Evolutionary conservation across 2,888 invertebrate species (phyloP).

Genomic region (Phorcus lineatus): DNA sequence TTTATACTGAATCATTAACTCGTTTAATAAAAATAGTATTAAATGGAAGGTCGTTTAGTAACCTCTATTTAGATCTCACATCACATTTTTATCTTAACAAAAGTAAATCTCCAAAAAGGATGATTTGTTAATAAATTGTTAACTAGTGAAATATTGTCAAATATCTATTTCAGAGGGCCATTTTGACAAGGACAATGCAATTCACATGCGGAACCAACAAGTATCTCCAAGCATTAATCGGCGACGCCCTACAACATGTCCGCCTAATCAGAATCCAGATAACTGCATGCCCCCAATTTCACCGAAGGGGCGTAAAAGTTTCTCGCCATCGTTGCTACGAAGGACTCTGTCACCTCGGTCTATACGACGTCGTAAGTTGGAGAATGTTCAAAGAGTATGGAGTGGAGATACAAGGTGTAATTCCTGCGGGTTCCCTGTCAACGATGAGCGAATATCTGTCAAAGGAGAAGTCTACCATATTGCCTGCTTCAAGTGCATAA

Average conservation of each 20-base stretch:
- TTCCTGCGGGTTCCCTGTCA: slow-evolving; percentile 58
- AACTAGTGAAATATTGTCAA: too few species aligned
- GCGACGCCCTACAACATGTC: slow-evolving; percentile 12
- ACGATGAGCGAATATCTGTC: slow-evolving; percentile 56
- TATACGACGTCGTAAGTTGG: slow-evolving; percentile 13
- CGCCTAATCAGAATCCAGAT: slow-evolving; percentile 1
- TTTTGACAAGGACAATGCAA: neutral
- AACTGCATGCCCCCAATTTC: neutral
- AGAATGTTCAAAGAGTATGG: slow-evolving; percentile 12
- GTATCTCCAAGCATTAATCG: neutral
- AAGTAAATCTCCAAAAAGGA: too few species aligned
- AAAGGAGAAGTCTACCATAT: slow-evolving; percentile 52
- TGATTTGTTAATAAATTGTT: too few species aligned
- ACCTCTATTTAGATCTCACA: too few species aligned
- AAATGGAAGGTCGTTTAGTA: too few species aligned
- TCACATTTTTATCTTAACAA: too few species aligned
- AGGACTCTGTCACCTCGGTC: slow-evolving; percentile 20
- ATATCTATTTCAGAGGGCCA: neutral
- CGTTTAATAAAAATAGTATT: too few species aligned
- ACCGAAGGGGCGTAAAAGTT: slow-evolving; percentile 20
- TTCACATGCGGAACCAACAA: neutral
- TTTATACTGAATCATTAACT: too few species aligned
- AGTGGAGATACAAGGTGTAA: slow-evolving; percentile 44
- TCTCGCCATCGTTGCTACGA: slow-evolving; percentile 26
- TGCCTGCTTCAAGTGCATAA: slow-evolving; percentile 60